These are phyloP conservation scores for Xanthia togata DNA, from an alignment of 2,888 invertebrate species.

Conservation along the genomic window DNA sequence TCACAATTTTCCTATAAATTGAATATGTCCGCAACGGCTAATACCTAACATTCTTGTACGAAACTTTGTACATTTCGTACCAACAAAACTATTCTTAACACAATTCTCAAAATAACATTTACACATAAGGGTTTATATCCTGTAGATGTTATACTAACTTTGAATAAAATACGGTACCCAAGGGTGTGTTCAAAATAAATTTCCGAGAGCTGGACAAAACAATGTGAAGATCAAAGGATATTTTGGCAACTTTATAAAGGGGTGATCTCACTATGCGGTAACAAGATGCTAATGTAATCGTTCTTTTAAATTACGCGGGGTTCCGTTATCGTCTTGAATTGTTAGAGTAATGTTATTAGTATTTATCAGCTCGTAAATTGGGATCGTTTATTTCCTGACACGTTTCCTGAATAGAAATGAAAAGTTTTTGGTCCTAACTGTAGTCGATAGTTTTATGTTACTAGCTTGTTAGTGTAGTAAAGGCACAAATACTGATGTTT, in stretches of 20 bases:
- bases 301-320: slow-evolving; percentile 77
- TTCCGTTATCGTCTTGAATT: slow-evolving; percentile 69
- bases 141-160: slow-evolving; percentile 61
- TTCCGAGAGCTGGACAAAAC: slow-evolving; percentile 83
- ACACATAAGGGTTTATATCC: slow-evolving; percentile 58
- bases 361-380: slow-evolving; percentile 71
- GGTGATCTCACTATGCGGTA: slow-evolving; percentile 77
- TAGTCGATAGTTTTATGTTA: slow-evolving; percentile 11
- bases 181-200: slow-evolving; percentile 76
- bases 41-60: slow-evolving; percentile 30
- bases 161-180: slow-evolving; percentile 78
- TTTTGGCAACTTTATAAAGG: slow-evolving; percentile 80
- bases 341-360: slow-evolving; percentile 72
- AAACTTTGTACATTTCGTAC: slow-evolving; percentile 35
- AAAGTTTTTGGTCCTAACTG: background rate
- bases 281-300: slow-evolving; percentile 83
- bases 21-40: slow-evolving; percentile 19
- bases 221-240: slow-evolving; percentile 81
- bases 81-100: slow-evolving; percentile 57
- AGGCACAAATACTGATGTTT: slow-evolving; percentile 25
- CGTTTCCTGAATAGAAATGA: slow-evolving; percentile 43
- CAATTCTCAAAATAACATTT: slow-evolving; percentile 60
- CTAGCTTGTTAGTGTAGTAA: background rate
- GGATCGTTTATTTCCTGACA: slow-evolving; percentile 54
- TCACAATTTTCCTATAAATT: slow-evolving; percentile 35